Conservation (phyloP, 2,888 invertebrate species). For the Athetis lepigone region DNA sequence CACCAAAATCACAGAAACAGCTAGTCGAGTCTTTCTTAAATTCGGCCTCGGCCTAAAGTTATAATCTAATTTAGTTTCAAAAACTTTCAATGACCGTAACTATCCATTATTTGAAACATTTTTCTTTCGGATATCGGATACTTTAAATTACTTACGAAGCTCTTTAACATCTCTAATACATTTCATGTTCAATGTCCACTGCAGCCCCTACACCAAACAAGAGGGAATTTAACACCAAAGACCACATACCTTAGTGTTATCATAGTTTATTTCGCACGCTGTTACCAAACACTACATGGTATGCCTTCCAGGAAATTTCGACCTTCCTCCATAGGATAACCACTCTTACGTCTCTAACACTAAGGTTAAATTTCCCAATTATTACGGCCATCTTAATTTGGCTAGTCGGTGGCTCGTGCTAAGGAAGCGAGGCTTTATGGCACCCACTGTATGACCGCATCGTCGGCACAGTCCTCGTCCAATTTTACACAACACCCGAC, state of each 20-base stretch:
- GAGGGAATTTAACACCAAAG: constrained; percentile 79
- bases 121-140: too few species aligned
- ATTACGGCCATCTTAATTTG: constrained; percentile 68
- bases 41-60: too few species aligned
- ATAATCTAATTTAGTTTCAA: too few species aligned
- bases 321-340: constrained; percentile 59
- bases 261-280: constrained; percentile 85
- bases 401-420: constrained; percentile 73
- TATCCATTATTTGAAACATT: too few species aligned
- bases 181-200: constrained; percentile 41
- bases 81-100: too few species aligned
- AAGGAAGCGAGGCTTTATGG: constrained; percentile 86
- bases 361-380: constrained; percentile 54
- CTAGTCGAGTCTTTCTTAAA: too few species aligned
- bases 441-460: constrained; percentile 80
- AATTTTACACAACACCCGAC: constrained; percentile 73
- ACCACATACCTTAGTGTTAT: constrained; percentile 81
- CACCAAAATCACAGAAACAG: too few species aligned
- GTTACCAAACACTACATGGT: constrained; percentile 80
- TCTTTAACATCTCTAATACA: too few species aligned
- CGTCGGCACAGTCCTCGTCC: constrained; percentile 74
- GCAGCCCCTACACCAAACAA: constrained; percentile 58
- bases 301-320: constrained; percentile 64
- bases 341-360: background rate
- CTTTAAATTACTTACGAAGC: too few species aligned